Base-by-base conservation (phyloP, 1,140 invertebrate species). In the Archivesica marissinica region DNA sequence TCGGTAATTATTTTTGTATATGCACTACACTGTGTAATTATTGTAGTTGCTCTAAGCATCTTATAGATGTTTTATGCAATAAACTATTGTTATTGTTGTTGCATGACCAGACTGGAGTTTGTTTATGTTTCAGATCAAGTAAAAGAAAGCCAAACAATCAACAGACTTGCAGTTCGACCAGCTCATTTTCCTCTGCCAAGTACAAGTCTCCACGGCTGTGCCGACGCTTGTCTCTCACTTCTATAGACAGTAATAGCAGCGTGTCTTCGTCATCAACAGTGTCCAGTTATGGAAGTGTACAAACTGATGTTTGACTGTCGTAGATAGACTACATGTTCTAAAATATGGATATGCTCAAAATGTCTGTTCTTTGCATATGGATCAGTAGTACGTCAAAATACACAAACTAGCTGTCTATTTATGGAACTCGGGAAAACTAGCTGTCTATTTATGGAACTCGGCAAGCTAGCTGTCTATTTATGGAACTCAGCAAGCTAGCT, bases 171-270 rank as follows among this genome's bases (percentile, higher is more conserved):
- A 88, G 66, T 13, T 38, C 79, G 41, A 28, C 23, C 13, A 23
- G 66, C 23, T n/a, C 75, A 0, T 59, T 61, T 47, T 39, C 54
- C 13, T 59, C 68, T 30, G 68, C 44, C 7, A 81, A 81, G 33
- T 81, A 81, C 61, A 64, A 72, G 25, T 70, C 79, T n/a, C 30
- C 41, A 6, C 20, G 44, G 17, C 9, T 44, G 50, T 81, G 86
- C 38, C 86, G 85, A 64, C 68, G 88, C n/a, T 66, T 88, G 13
- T 92, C 92, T 0, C 80, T 90, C 15, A 87, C 89, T n/a, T 92
- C 92, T 17, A 39, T 92, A 38, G 88, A 89, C 79, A 91, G 92
- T 80, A 91, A 89, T 77, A 88, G 68, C 30, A 91, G 88, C 64
- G 74, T 83, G n/a, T 66, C 74, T 13, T 87, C 81, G 0, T 52